Base-by-base conservation (phyloP, 2,797 vertebrate species). In the Pachyuromys duprasi region DNA sequence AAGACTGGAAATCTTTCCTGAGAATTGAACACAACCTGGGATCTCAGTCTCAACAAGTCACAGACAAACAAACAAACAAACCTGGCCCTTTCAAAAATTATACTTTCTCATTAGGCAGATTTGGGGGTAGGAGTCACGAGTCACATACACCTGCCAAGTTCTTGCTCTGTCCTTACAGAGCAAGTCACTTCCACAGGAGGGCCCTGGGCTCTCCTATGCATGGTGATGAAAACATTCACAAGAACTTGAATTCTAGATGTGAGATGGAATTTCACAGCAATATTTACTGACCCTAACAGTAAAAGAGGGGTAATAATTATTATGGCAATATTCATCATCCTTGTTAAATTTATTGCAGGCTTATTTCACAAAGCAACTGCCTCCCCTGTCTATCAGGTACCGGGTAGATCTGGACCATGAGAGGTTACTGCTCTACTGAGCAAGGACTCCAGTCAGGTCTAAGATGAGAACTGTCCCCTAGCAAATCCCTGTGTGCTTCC, bases 11-110 rank as follows among this genome's bases (percentile, higher is more conserved):
- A 95, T 94, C 69, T 26, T 15, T 63, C 87, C 88, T 76, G 60
- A 74, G 92, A 90, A 93, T 76, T 91, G 33, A 69, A 95, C 89
- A 89, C 82, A 80, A 93, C n/a, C 88, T 39, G 67, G 67, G 84
- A 96, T 90, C 87, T 93, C 55, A 31, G 86, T 95, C 87, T 86
- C 88, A 63, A 94, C 83, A 63, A 84, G 31, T 18, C 63, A 81
- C 28, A 49, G 86, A 70, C 67, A 94, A 86, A n/a, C 13, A 57
- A 17, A 57, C 14, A 57, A 57, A 18, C 49, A 49, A 49, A 45
- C 82, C 45, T 7, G 45, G 31, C 62, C n/a, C 33, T 72, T 78
- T 81, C 24, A 94, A 87, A 93, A 67, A 36, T 42, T 45, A 81
- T 28, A 39, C 62, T 36, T 65, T 84, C 81, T 84, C 0, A 39